Evolutionary conservation across 2,797 vertebrate genomes (phyloP).

Genomic region (Onychomys arenicola): DNA sequence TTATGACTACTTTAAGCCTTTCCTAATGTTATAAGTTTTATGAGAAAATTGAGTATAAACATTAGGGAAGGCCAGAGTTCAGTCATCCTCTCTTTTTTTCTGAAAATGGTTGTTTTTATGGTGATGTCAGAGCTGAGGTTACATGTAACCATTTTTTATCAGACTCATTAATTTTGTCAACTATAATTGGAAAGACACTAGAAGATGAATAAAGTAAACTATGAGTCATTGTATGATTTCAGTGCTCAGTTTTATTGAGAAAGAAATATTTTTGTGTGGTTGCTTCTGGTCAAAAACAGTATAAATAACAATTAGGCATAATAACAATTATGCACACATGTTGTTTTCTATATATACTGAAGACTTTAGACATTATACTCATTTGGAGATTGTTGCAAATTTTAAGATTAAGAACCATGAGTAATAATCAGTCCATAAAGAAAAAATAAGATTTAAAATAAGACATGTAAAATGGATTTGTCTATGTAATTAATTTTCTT

Average conservation of each 20-base stretch:
- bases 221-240: conserved; percentile 31
- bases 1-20: conserved; percentile 61
- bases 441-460: not conserved
- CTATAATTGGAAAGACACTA: conserved; percentile 49
- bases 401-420: not conserved
- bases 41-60: conserved; percentile 59
- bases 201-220: conserved; percentile 47
- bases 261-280: not conserved
- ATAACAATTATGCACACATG: no score
- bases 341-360: not conserved
- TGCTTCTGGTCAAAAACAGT: not conserved
- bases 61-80: not conserved
- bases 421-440: not conserved
- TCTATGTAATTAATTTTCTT: not conserved
- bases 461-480: not conserved
- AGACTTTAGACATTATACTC: not conserved
- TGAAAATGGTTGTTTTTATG: conserved; percentile 28
- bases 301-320: not conserved
- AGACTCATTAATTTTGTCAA: conserved; percentile 60
- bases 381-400: not conserved
- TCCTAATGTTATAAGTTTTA: conserved; percentile 71
- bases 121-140: conserved; percentile 26
- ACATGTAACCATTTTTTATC: conserved; percentile 53
- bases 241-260: conserved; percentile 20
- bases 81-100: not conserved